phyloP scores from a whole-genome alignment of 1,140 invertebrate genomes.

The Solenopsis fugax region DNA sequence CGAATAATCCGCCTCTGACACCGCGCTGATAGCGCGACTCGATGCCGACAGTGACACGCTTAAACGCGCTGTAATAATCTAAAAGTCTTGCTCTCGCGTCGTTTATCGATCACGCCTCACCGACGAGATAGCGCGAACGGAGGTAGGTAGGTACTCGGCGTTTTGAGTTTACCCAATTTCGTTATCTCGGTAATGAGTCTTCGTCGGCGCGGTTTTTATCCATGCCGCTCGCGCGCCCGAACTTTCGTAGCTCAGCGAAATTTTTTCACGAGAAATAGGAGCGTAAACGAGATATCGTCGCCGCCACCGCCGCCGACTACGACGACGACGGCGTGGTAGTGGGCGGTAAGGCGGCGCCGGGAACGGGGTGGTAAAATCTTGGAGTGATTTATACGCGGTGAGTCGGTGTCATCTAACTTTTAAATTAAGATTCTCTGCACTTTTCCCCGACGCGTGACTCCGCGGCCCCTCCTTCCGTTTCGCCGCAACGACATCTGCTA shows the following conservation, averaged over 20 bases:
- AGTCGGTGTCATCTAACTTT: constrained; percentile 80
- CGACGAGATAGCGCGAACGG: constrained; percentile 27
- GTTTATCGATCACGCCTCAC: constrained; percentile 47
- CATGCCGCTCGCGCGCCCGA: constrained; percentile 22
- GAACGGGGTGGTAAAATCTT: constrained; percentile 58
- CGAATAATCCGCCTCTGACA: constrained; percentile 12
- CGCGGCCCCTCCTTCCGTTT: background rate
- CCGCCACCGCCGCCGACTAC: background rate
- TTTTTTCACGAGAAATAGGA: constrained; percentile 50
- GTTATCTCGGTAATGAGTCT: constrained; percentile 57
- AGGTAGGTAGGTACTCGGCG: constrained; percentile 18
- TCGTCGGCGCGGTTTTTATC: constrained; percentile 43
- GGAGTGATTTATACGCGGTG: constrained; percentile 76
- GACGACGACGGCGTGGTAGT: constrained; percentile 29
- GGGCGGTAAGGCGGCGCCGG: constrained; percentile 16
- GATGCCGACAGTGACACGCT: constrained; percentile 32
- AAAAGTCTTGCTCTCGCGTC: constrained; percentile 23
- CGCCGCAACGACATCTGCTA: constrained; percentile 10
- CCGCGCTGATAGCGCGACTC: constrained; percentile 1
- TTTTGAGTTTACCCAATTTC: constrained; percentile 54
- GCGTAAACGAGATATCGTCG: constrained; percentile 53
- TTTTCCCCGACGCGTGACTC: constrained; percentile 26
- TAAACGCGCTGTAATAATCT: constrained; percentile 10
- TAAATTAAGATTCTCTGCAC: constrained; percentile 77
- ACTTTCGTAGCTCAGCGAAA: constrained; percentile 32